These are phyloP conservation scores for Patella vulgata DNA, from an alignment of 1,140 invertebrate species.

Conservation along the genomic window DNA sequence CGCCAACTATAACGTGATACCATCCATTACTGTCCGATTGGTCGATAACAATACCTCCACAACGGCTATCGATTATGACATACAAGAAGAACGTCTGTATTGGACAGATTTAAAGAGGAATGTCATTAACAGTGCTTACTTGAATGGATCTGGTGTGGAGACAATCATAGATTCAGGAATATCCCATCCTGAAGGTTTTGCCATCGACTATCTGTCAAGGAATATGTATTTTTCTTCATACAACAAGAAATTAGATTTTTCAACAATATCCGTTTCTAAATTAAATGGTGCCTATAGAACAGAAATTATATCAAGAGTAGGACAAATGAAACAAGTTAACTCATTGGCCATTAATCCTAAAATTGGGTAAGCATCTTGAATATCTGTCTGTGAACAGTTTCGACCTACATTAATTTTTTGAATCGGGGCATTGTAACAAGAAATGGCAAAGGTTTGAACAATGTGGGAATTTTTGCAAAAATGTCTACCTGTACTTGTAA, in stretches of 20 bases:
- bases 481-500: too few species aligned
- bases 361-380: conserved; percentile 68
- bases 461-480: too few species aligned
- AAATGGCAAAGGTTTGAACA: too few species aligned
- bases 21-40: conserved; percentile 75
- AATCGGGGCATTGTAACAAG: too few species aligned
- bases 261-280: conserved; percentile 76
- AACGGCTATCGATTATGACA: conserved; percentile 78
- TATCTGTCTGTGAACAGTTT: conserved; percentile 1
- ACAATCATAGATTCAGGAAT: conserved; percentile 79
- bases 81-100: conserved; percentile 76
- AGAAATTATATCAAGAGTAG: conserved; percentile 63
- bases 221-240: conserved; percentile 77
- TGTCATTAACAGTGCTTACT: conserved; percentile 77
- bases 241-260: conserved; percentile 54
- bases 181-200: conserved; percentile 69
- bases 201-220: conserved; percentile 81
- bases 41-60: conserved; percentile 64
- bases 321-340: conserved; percentile 59
- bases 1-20: conserved; percentile 81
- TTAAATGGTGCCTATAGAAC: conserved; percentile 78
- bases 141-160: conserved; percentile 75
- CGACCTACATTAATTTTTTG: too few species aligned
- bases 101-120: conserved; percentile 82
- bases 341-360: conserved; percentile 77